These are phyloP conservation scores for Puntigrus tetrazona DNA, from an alignment of 2,113 vertebrate species.

Conservation along the genomic window DNA sequence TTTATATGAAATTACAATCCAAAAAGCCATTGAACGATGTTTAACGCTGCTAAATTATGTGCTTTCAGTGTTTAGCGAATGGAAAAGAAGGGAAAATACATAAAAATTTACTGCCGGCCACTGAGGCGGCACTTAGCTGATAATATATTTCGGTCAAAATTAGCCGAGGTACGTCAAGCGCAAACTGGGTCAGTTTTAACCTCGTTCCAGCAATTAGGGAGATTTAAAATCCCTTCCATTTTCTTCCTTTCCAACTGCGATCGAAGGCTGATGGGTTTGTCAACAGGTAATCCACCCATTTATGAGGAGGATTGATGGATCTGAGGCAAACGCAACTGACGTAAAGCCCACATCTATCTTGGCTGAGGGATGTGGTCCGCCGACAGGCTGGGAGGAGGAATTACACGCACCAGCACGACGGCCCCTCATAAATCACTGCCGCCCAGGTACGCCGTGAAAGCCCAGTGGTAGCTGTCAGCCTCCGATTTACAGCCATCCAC, in stretches of 20 bases:
- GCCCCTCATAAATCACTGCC: slow-evolving; percentile 58
- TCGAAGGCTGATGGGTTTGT: slow-evolving; percentile 45
- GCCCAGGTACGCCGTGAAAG: slow-evolving; percentile 63
- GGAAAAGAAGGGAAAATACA: slow-evolving; percentile 49
- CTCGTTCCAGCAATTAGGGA: slow-evolving; percentile 5
- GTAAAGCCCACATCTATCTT: slow-evolving; percentile 48
- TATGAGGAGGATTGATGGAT: slow-evolving; percentile 52
- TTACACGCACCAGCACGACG: slow-evolving; percentile 52
- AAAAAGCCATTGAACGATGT: slow-evolving; percentile 29
- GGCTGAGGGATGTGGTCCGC: slow-evolving; percentile 35
- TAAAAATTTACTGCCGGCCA: slow-evolving; percentile 39
- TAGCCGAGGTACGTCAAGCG: background rate
- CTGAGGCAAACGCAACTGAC: slow-evolving; percentile 19
- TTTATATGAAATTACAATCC: slow-evolving; percentile 42
- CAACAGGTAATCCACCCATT: slow-evolving; percentile 53
- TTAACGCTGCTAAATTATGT: slow-evolving; percentile 49
- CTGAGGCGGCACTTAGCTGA: slow-evolving; percentile 26
- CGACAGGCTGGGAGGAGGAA: slow-evolving; percentile 63
- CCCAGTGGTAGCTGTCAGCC: slow-evolving; percentile 59
- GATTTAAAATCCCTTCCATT: background rate
- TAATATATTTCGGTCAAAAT: slow-evolving; percentile 33
- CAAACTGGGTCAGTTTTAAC: slow-evolving; percentile 13
- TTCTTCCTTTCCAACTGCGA: background rate
- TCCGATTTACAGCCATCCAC: slow-evolving; percentile 68
- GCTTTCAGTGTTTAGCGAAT: slow-evolving; percentile 30